Evolutionary conservation across 2,113 vertebrate genomes (phyloP), one percentile per base, ranked within the genome.

Genomic region (Erythrolamprus reginae): DNA sequence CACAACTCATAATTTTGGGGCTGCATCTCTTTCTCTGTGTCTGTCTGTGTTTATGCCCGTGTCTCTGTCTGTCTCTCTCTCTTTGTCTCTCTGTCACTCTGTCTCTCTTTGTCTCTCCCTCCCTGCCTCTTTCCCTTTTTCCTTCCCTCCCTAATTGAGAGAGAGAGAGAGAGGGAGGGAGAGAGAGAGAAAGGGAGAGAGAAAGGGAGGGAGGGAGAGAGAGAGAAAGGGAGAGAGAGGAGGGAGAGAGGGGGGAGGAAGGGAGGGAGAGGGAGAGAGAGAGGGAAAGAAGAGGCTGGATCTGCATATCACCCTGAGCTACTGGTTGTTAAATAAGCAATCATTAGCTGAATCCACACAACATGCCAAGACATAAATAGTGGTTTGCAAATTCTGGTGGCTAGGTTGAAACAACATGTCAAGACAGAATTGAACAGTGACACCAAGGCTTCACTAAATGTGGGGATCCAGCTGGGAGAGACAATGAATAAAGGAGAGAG

Each of bases 81-180:
- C 8, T 9, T 3, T 56, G 2, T 1, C 19, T 9, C 6, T 1
- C 52, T 21, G 4, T 5, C 19, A 5, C 0, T 53, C 6, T 8
- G 1, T 12, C 53, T 52, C 21, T 23, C 53, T 55, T 1, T 55
- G 5, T 2, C 21, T 23, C 53, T 55, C 21, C 2, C 3, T 10
- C 56, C 9, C 24, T 58, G 9, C 24, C 24, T 58, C 56, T 10
- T 26, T 58, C 56, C 24, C 24, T 58, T 24, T 23, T 24, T 56
- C 55, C 55, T 26, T 24, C 56, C 56, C 3, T 58, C 24, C 56
- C 56, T 58, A 3, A 23, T 24, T 58, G 24, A 58, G 21, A 56
- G 21, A 3, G 24, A 56, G 26, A 70, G n/a, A 65, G 45, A 45
- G 45, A 45, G 45, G 5, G 45, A 45, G 45, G 5, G 45, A 45